A percentile compares a stretch with the other conserved stretches of the same genome.
phyloP scores from a whole-genome alignment of 2,797 vertebrate species.

The Choloepus didactylus region DNA sequence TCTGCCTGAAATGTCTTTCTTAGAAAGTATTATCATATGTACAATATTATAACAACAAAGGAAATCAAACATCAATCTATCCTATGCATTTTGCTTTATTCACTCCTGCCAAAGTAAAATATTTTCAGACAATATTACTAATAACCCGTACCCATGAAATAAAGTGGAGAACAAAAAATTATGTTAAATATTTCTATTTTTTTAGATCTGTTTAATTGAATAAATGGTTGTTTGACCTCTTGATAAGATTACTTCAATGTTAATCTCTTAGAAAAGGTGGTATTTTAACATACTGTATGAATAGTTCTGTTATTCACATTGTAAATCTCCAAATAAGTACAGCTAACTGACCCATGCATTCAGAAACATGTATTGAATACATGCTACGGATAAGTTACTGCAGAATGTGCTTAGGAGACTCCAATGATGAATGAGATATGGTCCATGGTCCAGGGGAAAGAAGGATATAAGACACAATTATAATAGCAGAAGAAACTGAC shows the following conservation, averaged over 20 bases:
- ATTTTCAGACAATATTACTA: neutral
- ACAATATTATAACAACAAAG: neutral
- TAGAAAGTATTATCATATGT: neutral
- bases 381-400: neutral
- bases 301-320: neutral
- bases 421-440: neutral
- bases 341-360: neutral
- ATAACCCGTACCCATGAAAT: neutral
- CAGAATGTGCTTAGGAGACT: neutral
- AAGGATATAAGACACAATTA: neutral
- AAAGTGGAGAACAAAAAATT: neutral
- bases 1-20: neutral
- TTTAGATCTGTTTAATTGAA: constrained; percentile 15
- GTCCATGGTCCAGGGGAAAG: neutral
- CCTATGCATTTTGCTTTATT: constrained; percentile 12
- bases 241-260: constrained; percentile 27
- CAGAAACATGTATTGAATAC: neutral
- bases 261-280: neutral
- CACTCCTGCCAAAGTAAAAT: neutral
- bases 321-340: neutral
- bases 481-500: neutral
- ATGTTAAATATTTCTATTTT: neutral
- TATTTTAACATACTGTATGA: constrained; percentile 28
- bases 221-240: constrained; percentile 47
- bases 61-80: neutral